Conservation (phyloP, 2,797 vertebrate genomes). For the Botia almorhae region DNA sequence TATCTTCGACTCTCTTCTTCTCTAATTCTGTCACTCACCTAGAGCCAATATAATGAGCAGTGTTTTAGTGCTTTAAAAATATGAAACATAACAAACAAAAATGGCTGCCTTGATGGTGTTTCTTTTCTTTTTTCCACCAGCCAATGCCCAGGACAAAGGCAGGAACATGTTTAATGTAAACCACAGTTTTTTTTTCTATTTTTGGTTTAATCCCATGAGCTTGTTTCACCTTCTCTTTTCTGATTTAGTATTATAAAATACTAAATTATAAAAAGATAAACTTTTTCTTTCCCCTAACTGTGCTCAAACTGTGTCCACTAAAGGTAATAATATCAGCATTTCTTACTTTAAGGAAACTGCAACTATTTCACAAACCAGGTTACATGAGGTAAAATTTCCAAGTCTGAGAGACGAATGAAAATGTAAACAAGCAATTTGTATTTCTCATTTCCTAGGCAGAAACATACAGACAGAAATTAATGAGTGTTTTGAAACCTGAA, state of each 20-base stretch:
- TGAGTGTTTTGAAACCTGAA: slow-evolving; percentile 3
- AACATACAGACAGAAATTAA: slow-evolving; percentile 24
- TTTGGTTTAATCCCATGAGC: slow-evolving; percentile 60
- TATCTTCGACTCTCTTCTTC: slow-evolving; percentile 59
- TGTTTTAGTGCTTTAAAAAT: slow-evolving; percentile 75
- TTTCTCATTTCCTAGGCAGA: slow-evolving; percentile 30
- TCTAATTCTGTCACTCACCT: slow-evolving; percentile 67
- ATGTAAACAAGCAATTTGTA: slow-evolving; percentile 37
- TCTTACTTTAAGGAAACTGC: too few species aligned
- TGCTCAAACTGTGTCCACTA: neutral
- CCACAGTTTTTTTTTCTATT: slow-evolving; percentile 71
- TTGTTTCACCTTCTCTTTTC: slow-evolving; percentile 38
- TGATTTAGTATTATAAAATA: too few species aligned
- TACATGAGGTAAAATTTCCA: neutral
- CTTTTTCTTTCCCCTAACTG: neutral
- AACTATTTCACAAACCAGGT: neutral
- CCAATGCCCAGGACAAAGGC: slow-evolving; percentile 74
- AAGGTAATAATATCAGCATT: neutral
- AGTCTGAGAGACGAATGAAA: slow-evolving; percentile 12
- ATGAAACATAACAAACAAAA: slow-evolving; percentile 76
- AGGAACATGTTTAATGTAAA: slow-evolving; percentile 72
- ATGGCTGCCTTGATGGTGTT: slow-evolving; percentile 51
- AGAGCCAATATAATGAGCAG: slow-evolving; percentile 74
- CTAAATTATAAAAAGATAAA: too few species aligned
- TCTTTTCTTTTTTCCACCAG: slow-evolving; percentile 68